Percentiles rank a stretch among this genome's conserved stretches.
Conservation (phyloP, 2,113 vertebrate species). For the Oncorhynchus keta region DNA sequence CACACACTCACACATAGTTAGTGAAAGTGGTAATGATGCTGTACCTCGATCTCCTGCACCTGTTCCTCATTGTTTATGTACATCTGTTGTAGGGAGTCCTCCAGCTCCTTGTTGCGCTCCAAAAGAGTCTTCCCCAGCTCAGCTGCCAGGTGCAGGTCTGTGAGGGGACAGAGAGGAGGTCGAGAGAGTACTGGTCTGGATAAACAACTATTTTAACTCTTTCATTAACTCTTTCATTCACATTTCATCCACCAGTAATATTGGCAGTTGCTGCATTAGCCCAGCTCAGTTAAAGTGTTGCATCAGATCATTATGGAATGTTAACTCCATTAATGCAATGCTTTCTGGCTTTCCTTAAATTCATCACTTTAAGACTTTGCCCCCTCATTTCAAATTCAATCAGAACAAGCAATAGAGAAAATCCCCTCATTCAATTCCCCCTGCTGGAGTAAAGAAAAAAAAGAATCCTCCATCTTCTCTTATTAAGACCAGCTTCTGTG, state of each 20-base stretch:
- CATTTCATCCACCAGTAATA: not conserved
- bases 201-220: not conserved
- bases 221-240: not conserved
- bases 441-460: not conserved
- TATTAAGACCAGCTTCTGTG: conserved; percentile 8
- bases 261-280: not conserved
- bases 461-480: conserved; percentile 6
- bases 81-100: conserved; percentile 96
- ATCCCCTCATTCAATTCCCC: conserved; percentile 7
- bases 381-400: not conserved
- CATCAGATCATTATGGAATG: not conserved
- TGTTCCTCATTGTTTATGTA: conserved; percentile 94
- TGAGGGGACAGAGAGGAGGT: not conserved
- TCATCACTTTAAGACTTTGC: not conserved
- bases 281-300: too few species aligned
- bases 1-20: not conserved
- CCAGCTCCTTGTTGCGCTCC: conserved; percentile 96
- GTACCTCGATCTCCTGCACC: conserved; percentile 95
- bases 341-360: not conserved
- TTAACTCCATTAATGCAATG: not conserved
- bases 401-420: not conserved
- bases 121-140: conserved; percentile 96
- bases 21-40: not conserved
- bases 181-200: not conserved
- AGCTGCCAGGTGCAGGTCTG: conserved; percentile 89